phyloP scores from a whole-genome alignment of 2,113 vertebrate genomes.

The Galbula dea region DNA sequence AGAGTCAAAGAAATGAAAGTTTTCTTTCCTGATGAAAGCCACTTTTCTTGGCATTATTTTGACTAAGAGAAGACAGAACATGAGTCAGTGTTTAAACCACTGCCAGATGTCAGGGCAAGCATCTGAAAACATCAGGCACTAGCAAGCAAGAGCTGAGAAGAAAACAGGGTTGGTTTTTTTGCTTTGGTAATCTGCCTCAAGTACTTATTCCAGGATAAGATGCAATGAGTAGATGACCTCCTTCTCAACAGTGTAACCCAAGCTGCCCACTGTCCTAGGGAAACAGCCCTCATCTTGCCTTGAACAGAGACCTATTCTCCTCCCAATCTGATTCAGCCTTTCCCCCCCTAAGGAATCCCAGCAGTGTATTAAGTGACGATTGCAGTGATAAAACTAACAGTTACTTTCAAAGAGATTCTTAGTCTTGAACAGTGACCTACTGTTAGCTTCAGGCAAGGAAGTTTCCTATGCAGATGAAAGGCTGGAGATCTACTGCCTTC shows the following conservation, averaged over 20 bases:
- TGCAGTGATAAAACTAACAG: not conserved
- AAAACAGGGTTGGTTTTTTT: not conserved
- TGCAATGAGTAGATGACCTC: not conserved
- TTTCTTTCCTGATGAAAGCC: not conserved
- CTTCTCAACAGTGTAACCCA: not conserved
- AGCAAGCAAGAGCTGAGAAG: not conserved
- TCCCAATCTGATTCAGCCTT: not conserved
- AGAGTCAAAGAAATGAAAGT: not conserved
- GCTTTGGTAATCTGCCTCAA: not conserved
- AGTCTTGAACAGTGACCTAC: not conserved
- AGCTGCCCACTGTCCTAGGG: not conserved
- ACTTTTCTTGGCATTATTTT: not conserved
- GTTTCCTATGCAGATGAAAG: not conserved
- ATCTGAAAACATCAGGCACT: not conserved
- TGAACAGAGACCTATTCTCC: not conserved
- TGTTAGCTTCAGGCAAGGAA: not conserved
- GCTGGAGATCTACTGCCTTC: not conserved
- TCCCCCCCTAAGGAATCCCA: accelerated
- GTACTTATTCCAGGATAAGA: not conserved
- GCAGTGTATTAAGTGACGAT: not conserved
- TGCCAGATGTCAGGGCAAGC: not conserved
- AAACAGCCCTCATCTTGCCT: not conserved
- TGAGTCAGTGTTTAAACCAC: not conserved
- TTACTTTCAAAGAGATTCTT: not conserved
- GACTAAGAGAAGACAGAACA: not conserved